Conservation (phyloP, 2,888 invertebrate species). For the Balanococcus diminutus region DNA sequence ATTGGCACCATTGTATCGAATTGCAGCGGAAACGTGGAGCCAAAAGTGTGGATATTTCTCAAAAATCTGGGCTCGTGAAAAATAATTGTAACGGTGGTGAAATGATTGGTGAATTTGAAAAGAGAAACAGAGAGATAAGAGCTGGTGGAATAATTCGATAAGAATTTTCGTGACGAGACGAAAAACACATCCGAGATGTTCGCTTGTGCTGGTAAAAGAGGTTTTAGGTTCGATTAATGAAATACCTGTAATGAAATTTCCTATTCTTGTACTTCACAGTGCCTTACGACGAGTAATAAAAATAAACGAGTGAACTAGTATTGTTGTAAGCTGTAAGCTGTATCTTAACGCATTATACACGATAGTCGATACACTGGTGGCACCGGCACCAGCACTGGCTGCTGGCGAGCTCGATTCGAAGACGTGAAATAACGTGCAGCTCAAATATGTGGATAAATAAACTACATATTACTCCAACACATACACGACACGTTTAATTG, state of each 20-base stretch:
- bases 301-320: background rate
- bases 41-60: background rate
- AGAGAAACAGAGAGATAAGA: background rate
- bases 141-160: background rate
- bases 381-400: too few relatives aligned
- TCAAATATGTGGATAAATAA: background rate
- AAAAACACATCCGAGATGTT: background rate
- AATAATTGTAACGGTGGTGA: background rate
- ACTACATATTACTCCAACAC: background rate
- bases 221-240: background rate
- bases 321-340: background rate
- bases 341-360: background rate
- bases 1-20: too few relatives aligned
- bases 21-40: background rate
- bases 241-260: background rate
- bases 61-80: too few relatives aligned
- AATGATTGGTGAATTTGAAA: background rate
- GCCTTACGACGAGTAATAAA: background rate
- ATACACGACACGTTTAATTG: too few relatives aligned
- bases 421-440: background rate
- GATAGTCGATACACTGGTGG: background rate
- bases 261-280: background rate
- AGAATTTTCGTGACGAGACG: background rate
- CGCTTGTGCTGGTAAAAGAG: background rate
- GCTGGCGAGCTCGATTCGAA: background rate